A percentile compares a stretch with the other conserved stretches of the same genome.
Evolutionary conservation across 2,113 vertebrate species (phyloP).

Genomic region (Ophiodon elongatus): DNA sequence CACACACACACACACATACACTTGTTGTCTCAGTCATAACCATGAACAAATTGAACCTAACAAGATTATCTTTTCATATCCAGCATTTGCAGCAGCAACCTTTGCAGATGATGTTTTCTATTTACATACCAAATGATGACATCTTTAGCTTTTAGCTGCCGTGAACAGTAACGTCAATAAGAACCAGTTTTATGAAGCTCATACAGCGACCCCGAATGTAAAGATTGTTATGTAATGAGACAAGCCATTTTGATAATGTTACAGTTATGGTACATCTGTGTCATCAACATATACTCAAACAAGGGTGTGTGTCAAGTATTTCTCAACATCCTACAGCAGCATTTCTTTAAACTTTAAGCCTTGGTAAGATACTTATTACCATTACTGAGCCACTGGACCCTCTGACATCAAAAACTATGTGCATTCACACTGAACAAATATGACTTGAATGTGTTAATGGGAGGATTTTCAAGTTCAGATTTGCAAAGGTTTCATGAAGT

Average conservation of each 20-base stretch:
- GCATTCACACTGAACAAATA: neutral
- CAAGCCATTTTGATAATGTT: neutral
- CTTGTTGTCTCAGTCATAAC: neutral
- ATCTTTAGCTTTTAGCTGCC: neutral
- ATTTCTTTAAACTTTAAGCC: neutral
- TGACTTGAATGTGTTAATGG: neutral
- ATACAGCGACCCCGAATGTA: neutral
- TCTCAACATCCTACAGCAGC: neutral
- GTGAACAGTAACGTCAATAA: neutral
- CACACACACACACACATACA: constrained; percentile 4
- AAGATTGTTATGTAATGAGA: neutral
- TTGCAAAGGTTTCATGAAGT: constrained; percentile 16
- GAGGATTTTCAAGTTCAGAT: neutral
- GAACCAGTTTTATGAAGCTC: neutral
- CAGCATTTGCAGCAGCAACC: neutral
- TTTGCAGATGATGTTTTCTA: neutral
- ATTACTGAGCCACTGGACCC: neutral
- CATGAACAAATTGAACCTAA: neutral
- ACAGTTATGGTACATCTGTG: neutral
- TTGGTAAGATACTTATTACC: neutral
- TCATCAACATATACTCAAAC: constrained; percentile 9
- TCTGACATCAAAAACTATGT: neutral
- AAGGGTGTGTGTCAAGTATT: constrained; percentile 4
- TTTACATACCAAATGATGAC: neutral
- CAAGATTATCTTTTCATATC: neutral